phyloP scores from a whole-genome alignment of 2,888 invertebrate genomes.

The Pardosa pseudoannulata region DNA sequence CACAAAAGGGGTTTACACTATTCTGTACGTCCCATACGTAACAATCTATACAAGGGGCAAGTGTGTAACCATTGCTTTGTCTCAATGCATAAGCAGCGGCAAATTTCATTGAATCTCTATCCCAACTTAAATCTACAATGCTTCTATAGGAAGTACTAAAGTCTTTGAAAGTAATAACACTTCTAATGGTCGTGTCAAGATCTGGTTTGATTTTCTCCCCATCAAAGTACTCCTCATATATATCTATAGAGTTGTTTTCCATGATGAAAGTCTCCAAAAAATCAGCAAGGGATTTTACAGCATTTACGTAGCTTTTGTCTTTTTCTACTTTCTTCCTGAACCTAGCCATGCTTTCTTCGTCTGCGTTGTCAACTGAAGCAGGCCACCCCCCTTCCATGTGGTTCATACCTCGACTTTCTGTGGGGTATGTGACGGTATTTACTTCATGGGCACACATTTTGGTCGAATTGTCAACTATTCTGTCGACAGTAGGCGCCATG shows the following conservation, averaged over 20 bases:
- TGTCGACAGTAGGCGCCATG: not conserved
- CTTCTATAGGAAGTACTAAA: conserved; percentile 77
- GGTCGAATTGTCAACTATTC: conserved; percentile 23
- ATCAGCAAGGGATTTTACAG: conserved; percentile 85
- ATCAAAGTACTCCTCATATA: conserved; percentile 92
- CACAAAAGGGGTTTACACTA: conserved; percentile 88
- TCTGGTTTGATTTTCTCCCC: conserved; percentile 82
- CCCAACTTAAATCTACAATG: conserved; percentile 88
- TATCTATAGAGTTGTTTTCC: conserved; percentile 95
- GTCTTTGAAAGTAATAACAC: conserved; percentile 75
- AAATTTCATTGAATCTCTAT: conserved; percentile 87
- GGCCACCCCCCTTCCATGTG: conserved; percentile 98
- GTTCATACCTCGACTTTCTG: conserved; percentile 85
- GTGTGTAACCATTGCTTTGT: conserved; percentile 84
- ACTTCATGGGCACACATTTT: conserved; percentile 77
- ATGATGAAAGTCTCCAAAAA: conserved; percentile 91
- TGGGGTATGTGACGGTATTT: conserved; percentile 85
- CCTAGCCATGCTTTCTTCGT: conserved; percentile 90
- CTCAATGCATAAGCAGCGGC: conserved; percentile 91
- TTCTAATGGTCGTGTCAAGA: not conserved
- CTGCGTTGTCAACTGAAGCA: conserved; percentile 90
- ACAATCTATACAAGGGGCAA: conserved; percentile 83
- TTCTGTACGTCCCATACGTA: conserved; percentile 96
- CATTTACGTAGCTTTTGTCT: conserved; percentile 89
- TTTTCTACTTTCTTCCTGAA: conserved; percentile 94